Evolutionary conservation across 2,113 vertebrate species (phyloP).

Genomic region (Rhinolophus sinicus): DNA sequence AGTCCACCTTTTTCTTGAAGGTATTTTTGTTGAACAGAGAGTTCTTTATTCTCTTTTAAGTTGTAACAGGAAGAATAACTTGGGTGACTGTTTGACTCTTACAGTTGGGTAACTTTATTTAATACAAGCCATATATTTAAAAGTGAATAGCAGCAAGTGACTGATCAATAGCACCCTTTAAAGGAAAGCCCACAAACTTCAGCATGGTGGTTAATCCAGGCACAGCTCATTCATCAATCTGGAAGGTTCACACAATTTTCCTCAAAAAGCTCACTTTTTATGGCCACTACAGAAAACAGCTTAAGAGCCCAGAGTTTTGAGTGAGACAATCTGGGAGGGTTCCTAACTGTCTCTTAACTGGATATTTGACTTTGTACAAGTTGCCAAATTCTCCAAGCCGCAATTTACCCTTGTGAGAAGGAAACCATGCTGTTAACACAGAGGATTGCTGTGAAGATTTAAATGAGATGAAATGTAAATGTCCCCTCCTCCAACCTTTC

Average conservation of each 20-base stretch:
- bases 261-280: constrained; percentile 16
- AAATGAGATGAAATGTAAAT: not conserved
- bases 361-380: not conserved
- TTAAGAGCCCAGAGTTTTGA: not conserved
- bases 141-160: constrained; percentile 35
- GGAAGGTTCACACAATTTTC: not conserved
- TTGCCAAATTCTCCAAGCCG: not conserved
- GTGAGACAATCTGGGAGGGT: not conserved
- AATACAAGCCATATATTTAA: constrained; percentile 32
- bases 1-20: not conserved
- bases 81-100: constrained; percentile 62
- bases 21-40: constrained; percentile 57
- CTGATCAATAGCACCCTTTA: constrained; percentile 44
- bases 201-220: not conserved
- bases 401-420: not conserved
- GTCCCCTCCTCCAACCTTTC: not conserved
- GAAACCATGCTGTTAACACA: not conserved
- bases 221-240: not conserved
- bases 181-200: not conserved
- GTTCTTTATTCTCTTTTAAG: constrained; percentile 73
- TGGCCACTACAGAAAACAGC: not conserved
- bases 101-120: constrained; percentile 39
- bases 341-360: not conserved
- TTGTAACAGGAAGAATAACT: constrained; percentile 58
- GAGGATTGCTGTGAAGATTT: not conserved